Evolutionary conservation across 2,113 vertebrate genomes (phyloP).

Genomic region (Motacilla alba): DNA sequence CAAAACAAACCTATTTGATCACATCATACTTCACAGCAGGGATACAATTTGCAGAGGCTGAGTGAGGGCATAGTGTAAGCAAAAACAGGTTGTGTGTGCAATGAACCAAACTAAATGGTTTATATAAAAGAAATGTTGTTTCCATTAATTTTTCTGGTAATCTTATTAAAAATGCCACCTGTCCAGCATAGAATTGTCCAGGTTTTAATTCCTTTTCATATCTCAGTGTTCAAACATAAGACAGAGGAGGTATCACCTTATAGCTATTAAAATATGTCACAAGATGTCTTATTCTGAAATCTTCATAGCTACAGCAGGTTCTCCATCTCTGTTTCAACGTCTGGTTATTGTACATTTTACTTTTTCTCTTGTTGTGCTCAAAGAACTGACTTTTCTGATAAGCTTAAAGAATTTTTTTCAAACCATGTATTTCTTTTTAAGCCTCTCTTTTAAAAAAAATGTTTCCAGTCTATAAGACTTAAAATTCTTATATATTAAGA

Average conservation of each 20-base stretch:
- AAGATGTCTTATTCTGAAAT: slow-evolving; percentile 13
- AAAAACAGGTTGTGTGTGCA: slow-evolving; percentile 59
- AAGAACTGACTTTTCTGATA: not conserved
- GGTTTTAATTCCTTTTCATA: slow-evolving; percentile 49
- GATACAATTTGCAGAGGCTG: slow-evolving; percentile 51
- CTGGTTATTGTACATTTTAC: not conserved
- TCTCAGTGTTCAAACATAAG: slow-evolving; percentile 8
- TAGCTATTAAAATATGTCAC: not conserved
- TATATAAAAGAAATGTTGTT: slow-evolving; percentile 69
- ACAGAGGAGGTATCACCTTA: not conserved
- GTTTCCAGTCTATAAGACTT: not conserved
- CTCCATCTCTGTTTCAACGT: not conserved
- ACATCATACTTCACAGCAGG: slow-evolving; percentile 52
- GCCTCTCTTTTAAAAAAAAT: not conserved
- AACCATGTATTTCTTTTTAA: not conserved
- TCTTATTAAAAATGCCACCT: slow-evolving; percentile 66
- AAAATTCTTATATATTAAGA: not conserved
- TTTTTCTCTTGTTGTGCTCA: not conserved
- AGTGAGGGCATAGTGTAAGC: slow-evolving; percentile 34
- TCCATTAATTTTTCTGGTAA: slow-evolving; percentile 67
- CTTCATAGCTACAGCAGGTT: not conserved
- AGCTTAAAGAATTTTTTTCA: not conserved
- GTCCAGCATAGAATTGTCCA: slow-evolving; percentile 47
- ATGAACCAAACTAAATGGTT: slow-evolving; percentile 68
- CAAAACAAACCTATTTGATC: slow-evolving; percentile 58